These are phyloP conservation scores for Cinclus mexicanus DNA, from an alignment of 2,113 vertebrate species.

Conservation along the genomic window DNA sequence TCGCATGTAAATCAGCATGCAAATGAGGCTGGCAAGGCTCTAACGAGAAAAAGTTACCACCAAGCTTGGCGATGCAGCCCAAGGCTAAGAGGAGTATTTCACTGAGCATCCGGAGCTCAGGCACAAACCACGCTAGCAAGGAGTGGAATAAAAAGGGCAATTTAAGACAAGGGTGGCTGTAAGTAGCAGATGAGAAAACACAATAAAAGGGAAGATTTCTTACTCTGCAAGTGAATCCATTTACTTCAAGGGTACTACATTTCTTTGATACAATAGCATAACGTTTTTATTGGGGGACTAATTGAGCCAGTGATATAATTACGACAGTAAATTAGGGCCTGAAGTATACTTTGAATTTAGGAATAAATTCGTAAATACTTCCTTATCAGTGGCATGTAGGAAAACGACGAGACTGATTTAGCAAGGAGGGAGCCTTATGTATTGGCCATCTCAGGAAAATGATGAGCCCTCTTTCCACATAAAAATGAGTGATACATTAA, in stretches of 20 bases:
- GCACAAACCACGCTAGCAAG: background rate
- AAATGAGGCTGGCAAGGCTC: constrained; percentile 28
- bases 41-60: background rate
- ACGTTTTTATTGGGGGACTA: constrained; percentile 55
- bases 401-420: background rate
- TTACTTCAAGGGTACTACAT: constrained; percentile 42
- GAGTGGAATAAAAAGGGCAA: background rate
- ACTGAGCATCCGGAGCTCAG: background rate
- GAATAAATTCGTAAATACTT: constrained; percentile 50
- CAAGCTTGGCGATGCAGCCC: background rate
- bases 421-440: background rate
- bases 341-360: constrained; percentile 44
- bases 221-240: background rate
- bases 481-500: constrained; percentile 41
- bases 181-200: constrained; percentile 1
- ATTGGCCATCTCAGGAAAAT: background rate
- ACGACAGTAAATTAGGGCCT: constrained; percentile 49
- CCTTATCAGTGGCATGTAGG: constrained; percentile 26
- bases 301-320: constrained; percentile 69
- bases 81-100: constrained; percentile 22
- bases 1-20: background rate
- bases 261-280: background rate
- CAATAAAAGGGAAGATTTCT: constrained; percentile 14
- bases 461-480: background rate
- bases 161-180: constrained; percentile 11